Percentiles rank a stretch among this genome's conserved stretches.
Conservation (phyloP, 2,888 invertebrate species). For the Chymomyza procnemis region DNA sequence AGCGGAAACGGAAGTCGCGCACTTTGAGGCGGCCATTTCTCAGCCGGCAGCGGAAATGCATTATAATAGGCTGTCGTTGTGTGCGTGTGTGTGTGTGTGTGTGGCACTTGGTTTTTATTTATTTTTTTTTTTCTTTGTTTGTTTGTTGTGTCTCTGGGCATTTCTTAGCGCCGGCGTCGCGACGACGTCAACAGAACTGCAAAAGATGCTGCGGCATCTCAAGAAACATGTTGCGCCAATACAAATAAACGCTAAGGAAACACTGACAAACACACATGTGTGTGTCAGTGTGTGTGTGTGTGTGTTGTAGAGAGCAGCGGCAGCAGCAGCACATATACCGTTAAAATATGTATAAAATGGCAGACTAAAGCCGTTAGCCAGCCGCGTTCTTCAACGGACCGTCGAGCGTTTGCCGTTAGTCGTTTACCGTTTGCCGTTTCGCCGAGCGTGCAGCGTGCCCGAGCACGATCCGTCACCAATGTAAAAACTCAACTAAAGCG, state of each 20-base stretch:
- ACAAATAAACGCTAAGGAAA: constrained; percentile 50
- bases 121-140: constrained; percentile 16
- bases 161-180: constrained; percentile 44
- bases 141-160: constrained; percentile 35
- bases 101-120: neutral
- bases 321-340: neutral
- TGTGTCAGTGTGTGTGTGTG: neutral
- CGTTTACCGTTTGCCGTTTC: constrained; percentile 32
- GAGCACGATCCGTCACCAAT: constrained; percentile 79
- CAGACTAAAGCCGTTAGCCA: constrained; percentile 21
- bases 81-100: neutral
- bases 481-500: constrained; percentile 80
- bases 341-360: constrained; percentile 5
- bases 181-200: constrained; percentile 24
- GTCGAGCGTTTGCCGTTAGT: constrained; percentile 35
- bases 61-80: constrained; percentile 24
- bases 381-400: constrained; percentile 17
- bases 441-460: constrained; percentile 47
- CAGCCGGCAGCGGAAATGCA: constrained; percentile 44
- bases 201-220: constrained; percentile 64
- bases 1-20: constrained; percentile 55
- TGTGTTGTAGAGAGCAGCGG: neutral
- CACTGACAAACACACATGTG: constrained; percentile 39
- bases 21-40: neutral
- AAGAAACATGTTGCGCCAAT: constrained; percentile 68